Conservation (phyloP, 2,797 vertebrate species). For the Zenarchopterus dispar region DNA sequence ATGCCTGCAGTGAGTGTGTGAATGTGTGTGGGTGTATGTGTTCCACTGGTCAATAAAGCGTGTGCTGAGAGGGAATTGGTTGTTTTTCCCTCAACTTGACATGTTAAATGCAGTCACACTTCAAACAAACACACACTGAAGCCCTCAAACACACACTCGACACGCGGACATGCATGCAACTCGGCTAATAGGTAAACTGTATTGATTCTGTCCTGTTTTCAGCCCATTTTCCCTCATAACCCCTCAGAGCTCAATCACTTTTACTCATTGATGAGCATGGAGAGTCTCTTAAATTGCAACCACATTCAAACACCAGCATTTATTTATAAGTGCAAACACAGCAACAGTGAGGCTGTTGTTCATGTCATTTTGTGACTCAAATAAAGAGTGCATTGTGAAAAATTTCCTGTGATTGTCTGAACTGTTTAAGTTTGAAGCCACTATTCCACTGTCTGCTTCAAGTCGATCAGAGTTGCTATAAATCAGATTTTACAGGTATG, state of each 20-base stretch:
- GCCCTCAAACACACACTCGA: constrained; percentile 16
- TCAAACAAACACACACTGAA: constrained; percentile 65
- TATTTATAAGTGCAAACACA: constrained; percentile 47
- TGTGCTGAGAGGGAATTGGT: constrained; percentile 82
- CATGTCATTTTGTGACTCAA: constrained; percentile 37
- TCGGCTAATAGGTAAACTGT: constrained; percentile 76
- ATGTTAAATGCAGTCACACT: constrained; percentile 85
- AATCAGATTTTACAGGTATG: constrained; percentile 37
- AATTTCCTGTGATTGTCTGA: constrained; percentile 28
- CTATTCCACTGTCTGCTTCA: constrained; percentile 20
- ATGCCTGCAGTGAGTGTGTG: constrained; percentile 45
- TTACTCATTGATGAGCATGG: constrained; percentile 60
- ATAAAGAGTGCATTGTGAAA: constrained; percentile 40
- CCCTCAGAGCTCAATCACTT: constrained; percentile 71
- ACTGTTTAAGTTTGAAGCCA: constrained; percentile 33
- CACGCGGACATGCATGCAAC: constrained; percentile 4
- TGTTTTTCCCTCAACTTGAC: constrained; percentile 83
- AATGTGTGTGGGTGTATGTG: constrained; percentile 44
- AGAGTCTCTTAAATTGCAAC: constrained; percentile 66
- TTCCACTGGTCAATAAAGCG: constrained; percentile 75
- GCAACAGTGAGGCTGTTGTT: constrained; percentile 5
- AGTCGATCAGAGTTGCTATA: constrained; percentile 17
- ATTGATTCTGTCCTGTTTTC: constrained; percentile 83
- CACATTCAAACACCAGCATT: constrained; percentile 54
- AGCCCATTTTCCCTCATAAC: constrained; percentile 72